These are phyloP conservation scores for Linurgus olivaceus DNA, from an alignment of 2,797 vertebrate genomes.

Conservation along the genomic window DNA sequence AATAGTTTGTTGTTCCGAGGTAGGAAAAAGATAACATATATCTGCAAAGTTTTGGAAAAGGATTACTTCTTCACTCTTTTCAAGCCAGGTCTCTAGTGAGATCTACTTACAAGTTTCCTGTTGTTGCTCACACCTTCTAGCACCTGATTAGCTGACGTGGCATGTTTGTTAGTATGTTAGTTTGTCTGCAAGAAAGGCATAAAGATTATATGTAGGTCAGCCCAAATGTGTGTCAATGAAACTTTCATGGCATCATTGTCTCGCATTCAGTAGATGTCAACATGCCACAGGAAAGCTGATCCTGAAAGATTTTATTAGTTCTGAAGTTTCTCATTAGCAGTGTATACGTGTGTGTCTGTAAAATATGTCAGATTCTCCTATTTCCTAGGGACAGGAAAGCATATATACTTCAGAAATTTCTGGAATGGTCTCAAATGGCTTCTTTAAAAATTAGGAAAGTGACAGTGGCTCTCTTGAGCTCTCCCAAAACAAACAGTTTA, in stretches of 20 bases:
- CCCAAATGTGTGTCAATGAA: conserved; percentile 39
- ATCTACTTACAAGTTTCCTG: neutral
- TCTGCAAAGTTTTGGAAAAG: neutral
- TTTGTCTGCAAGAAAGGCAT: neutral
- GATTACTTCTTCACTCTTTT: neutral
- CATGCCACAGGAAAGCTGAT: neutral
- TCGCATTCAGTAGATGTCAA: neutral
- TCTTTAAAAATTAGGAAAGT: conserved; percentile 8
- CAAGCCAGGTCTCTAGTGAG: neutral
- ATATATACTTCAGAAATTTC: conserved; percentile 24
- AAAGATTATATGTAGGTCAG: conserved; percentile 46
- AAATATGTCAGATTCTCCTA: neutral
- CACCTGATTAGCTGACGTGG: neutral
- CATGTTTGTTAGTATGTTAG: neutral
- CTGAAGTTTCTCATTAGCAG: conserved; percentile 41
- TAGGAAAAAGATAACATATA: neutral
- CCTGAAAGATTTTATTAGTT: conserved; percentile 28
- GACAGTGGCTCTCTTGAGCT: neutral
- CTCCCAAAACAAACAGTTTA: neutral
- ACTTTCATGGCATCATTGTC: conserved; percentile 40
- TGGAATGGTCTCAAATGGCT: neutral
- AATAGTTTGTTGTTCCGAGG: neutral
- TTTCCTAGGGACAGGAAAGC: neutral
- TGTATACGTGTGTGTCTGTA: neutral
- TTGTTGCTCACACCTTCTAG: neutral